phyloP scores from a whole-genome alignment of 2,888 invertebrate genomes.

The Pristionchus maxplancki region DNA sequence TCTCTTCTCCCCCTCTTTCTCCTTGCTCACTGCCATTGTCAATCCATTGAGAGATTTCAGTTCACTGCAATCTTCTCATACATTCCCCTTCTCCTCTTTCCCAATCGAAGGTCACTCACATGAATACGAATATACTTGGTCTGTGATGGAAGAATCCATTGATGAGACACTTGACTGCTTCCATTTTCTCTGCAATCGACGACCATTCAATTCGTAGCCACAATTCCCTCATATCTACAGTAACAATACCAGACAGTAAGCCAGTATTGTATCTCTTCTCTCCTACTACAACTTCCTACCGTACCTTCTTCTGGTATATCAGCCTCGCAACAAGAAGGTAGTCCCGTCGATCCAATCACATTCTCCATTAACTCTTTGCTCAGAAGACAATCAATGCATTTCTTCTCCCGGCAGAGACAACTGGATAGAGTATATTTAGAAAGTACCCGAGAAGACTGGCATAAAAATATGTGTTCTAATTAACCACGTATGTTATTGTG shows the following conservation, averaged over 20 bases:
- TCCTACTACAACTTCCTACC: neutral
- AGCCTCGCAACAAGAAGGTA: slow-evolving; percentile 11
- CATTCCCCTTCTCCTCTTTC: neutral
- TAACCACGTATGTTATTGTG: neutral
- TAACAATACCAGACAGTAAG: neutral
- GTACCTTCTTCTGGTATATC: slow-evolving; percentile 20
- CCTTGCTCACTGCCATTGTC: neutral
- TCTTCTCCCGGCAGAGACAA: slow-evolving; percentile 17
- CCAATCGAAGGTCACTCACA: slow-evolving; percentile 17
- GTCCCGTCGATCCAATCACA: slow-evolving; percentile 29
- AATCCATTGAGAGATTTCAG: neutral
- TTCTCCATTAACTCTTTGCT: neutral
- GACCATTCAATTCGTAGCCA: neutral
- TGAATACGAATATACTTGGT: neutral
- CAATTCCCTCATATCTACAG: neutral
- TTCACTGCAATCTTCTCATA: slow-evolving; percentile 5
- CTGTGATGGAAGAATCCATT: slow-evolving; percentile 55
- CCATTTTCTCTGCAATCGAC: slow-evolving; percentile 54
- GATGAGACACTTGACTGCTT: slow-evolving; percentile 63
- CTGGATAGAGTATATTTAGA: neutral
- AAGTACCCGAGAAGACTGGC: neutral
- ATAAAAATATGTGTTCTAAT: neutral
- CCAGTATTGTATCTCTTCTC: neutral
- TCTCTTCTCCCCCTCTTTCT: slow-evolving; percentile 32
- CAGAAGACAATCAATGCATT: neutral